Conservation (phyloP, 2,888 invertebrate species). For the Patella ulyssiponensis region DNA sequence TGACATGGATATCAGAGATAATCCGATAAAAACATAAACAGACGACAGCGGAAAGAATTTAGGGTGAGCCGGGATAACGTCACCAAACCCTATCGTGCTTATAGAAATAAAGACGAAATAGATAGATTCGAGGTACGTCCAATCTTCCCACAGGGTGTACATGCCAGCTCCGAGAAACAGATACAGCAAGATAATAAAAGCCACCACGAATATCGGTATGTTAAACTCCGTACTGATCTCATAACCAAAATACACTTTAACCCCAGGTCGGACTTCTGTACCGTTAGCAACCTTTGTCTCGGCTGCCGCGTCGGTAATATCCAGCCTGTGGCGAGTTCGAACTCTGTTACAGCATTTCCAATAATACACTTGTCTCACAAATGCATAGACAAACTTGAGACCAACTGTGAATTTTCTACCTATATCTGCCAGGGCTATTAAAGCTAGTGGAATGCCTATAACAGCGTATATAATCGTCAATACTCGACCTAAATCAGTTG, state of each 20-base stretch:
- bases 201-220: conserved; percentile 89
- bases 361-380: conserved; percentile 74
- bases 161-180: conserved; percentile 88
- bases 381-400: conserved; percentile 88
- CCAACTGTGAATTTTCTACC: conserved; percentile 92
- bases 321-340: conserved; percentile 65
- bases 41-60: conserved; percentile 92
- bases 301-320: neutral
- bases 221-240: conserved; percentile 85
- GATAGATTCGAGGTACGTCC: conserved; percentile 93
- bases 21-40: conserved; percentile 92
- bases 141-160: conserved; percentile 78
- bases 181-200: conserved; percentile 86
- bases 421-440: conserved; percentile 94
- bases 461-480: conserved; percentile 94
- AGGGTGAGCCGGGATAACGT: conserved; percentile 89
- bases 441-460: conserved; percentile 94
- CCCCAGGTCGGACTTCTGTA: conserved; percentile 17
- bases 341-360: conserved; percentile 83
- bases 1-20: conserved; percentile 96
- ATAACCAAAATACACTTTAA: conserved; percentile 40
- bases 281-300: conserved; percentile 4
- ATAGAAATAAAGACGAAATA: conserved; percentile 98
- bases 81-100: conserved; percentile 97
- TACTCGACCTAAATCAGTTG: conserved; percentile 86